Conservation (phyloP, 2,888 invertebrate genomes). For the Hybos culiciformis region DNA sequence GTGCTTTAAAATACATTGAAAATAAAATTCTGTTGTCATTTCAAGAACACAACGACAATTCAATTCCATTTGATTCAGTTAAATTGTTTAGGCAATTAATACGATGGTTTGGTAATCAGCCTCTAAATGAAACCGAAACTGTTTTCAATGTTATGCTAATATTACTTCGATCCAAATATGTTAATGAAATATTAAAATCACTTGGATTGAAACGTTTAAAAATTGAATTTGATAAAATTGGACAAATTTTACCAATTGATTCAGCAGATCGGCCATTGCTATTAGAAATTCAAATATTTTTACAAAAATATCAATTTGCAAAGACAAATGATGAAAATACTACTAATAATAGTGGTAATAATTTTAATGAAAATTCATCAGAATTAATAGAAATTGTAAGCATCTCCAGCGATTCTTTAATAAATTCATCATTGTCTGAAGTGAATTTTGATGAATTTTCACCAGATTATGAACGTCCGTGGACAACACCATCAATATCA, state of each 20-base stretch:
- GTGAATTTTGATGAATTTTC: slow-evolving; percentile 5
- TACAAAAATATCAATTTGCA: slow-evolving; percentile 10
- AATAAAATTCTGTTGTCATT: slow-evolving; percentile 23
- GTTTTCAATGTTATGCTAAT: slow-evolving; percentile 25
- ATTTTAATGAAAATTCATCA: slow-evolving; percentile 9
- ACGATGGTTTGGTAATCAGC: slow-evolving; percentile 28
- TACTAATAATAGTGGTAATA: slow-evolving; percentile 10
- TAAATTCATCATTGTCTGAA: background rate
- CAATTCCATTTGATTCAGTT: slow-evolving; percentile 24
- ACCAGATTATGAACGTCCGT: slow-evolving; percentile 24
- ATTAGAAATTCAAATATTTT: slow-evolving; percentile 17
- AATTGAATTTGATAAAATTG: slow-evolving; percentile 26
- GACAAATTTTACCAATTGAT: slow-evolving; percentile 17
- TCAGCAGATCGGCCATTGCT: slow-evolving; percentile 15
- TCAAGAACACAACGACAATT: slow-evolving; percentile 20
- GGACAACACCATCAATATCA: slow-evolving; percentile 22
- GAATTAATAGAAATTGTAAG: slow-evolving; percentile 1
- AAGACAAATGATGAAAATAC: background rate
- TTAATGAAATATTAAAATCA: slow-evolving; percentile 18
- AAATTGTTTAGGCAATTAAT: slow-evolving; percentile 29
- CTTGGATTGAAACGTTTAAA: slow-evolving; percentile 21
- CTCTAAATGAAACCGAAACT: slow-evolving; percentile 20
- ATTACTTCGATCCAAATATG: slow-evolving; percentile 25
- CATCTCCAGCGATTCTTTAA: background rate
- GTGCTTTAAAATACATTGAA: slow-evolving; percentile 28